A percentile compares a stretch with the other conserved stretches of the same genome.
These are phyloP conservation scores for Elegia similella DNA, from an alignment of 2,888 invertebrate species.

Conservation along the genomic window DNA sequence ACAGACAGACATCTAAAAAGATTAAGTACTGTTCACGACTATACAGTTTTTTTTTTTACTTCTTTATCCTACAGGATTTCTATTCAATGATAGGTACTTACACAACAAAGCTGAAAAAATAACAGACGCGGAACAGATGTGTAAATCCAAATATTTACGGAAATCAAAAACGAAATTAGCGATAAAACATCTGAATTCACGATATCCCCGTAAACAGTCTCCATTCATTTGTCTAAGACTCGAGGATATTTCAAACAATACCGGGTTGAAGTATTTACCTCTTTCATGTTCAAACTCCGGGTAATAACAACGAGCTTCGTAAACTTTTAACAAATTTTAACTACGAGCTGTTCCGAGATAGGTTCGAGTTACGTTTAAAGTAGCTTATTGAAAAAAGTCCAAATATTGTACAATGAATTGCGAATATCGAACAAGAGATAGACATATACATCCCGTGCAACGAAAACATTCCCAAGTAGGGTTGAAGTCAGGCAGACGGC, in stretches of 20 bases:
- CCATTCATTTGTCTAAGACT: slow-evolving; percentile 14
- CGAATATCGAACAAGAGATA: too few relatives aligned
- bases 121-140: slow-evolving; percentile 1
- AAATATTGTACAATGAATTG: too few relatives aligned
- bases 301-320: background rate
- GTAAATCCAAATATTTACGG: slow-evolving; percentile 11
- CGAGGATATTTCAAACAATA: slow-evolving; percentile 18
- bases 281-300: slow-evolving; percentile 21
- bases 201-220: slow-evolving; percentile 17
- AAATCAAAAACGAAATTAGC: slow-evolving; percentile 14
- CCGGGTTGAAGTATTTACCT: slow-evolving; percentile 3
- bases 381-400: too few relatives aligned
- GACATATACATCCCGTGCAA: too few relatives aligned
- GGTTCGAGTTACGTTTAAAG: background rate
- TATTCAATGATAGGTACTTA: background rate
- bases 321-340: background rate
- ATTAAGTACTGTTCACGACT: too few relatives aligned
- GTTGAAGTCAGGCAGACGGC: too few relatives aligned
- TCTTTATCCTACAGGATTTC: too few relatives aligned
- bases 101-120: background rate
- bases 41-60: too few relatives aligned
- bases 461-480: too few relatives aligned
- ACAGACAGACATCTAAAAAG: too few relatives aligned
- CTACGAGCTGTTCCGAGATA: background rate
- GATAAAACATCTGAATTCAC: slow-evolving; percentile 9